phyloP scores from a whole-genome alignment of 2,113 vertebrate species.

The Cryptotis parvus region DNA sequence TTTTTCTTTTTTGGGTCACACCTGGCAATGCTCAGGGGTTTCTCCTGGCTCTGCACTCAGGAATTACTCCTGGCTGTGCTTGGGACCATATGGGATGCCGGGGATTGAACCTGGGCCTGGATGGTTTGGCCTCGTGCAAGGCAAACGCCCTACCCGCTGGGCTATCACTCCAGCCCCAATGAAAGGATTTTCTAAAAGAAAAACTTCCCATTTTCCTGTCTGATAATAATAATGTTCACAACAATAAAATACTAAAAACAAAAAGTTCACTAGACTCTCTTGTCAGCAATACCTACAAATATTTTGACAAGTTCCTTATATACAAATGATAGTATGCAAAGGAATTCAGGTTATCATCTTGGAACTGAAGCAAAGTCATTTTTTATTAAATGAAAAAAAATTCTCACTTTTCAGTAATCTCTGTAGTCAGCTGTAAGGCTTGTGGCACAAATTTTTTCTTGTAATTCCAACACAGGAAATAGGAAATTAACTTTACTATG shows the following conservation, averaged over 20 bases:
- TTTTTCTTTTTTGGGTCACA: too few relatives aligned
- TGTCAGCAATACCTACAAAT: background rate
- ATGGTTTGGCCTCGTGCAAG: too few relatives aligned
- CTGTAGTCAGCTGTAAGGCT: background rate
- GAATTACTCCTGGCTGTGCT: too few relatives aligned
- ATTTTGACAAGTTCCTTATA: background rate
- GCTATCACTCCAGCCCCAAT: too few relatives aligned
- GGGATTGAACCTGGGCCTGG: too few relatives aligned
- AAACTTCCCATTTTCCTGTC: background rate
- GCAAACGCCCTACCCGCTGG: too few relatives aligned
- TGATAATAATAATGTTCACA: background rate
- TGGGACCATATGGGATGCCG: too few relatives aligned
- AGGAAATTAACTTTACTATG: background rate
- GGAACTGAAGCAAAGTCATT: background rate
- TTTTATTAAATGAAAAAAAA: background rate
- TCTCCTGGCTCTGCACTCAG: too few relatives aligned
- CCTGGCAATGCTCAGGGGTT: too few relatives aligned
- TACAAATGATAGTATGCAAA: background rate
- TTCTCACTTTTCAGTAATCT: background rate
- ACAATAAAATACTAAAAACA: background rate
- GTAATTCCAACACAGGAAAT: background rate
- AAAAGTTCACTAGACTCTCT: background rate
- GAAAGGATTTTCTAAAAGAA: background rate
- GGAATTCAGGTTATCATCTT: conserved; percentile 1
- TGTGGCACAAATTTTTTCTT: background rate